Conservation (phyloP, 2,113 vertebrate genomes). For the Polyodon spathula region DNA sequence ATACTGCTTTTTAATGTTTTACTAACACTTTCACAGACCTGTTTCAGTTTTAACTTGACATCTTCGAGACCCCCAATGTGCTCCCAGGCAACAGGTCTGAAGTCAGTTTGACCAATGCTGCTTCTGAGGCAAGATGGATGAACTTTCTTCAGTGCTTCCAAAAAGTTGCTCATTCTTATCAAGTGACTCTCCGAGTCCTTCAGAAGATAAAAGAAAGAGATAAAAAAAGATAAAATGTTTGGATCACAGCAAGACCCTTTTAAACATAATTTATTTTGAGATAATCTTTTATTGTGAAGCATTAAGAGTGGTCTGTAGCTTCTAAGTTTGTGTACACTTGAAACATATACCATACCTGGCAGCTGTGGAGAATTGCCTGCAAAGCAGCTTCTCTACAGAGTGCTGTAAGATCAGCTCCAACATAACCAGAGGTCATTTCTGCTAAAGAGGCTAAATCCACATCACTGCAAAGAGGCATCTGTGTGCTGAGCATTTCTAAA, state of each 20-base stretch:
- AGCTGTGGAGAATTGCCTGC: slow-evolving; percentile 56
- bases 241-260: too few relatives aligned
- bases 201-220: slow-evolving; percentile 3
- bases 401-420: slow-evolving; percentile 84
- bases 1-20: too few relatives aligned
- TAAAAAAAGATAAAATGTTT: not conserved
- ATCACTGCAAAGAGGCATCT: slow-evolving; percentile 58
- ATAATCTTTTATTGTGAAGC: too few relatives aligned
- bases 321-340: too few relatives aligned
- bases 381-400: slow-evolving; percentile 86
- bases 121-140: slow-evolving; percentile 74
- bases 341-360: slow-evolving; percentile 62
- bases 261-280: too few relatives aligned
- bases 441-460: slow-evolving; percentile 65
- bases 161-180: slow-evolving; percentile 64
- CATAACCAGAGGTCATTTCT: slow-evolving; percentile 76
- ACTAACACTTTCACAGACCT: slow-evolving; percentile 49
- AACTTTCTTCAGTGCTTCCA: slow-evolving; percentile 70
- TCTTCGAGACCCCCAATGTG: slow-evolving; percentile 88
- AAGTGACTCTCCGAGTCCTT: slow-evolving; percentile 48
- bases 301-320: not conserved
- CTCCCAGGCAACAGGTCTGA: slow-evolving; percentile 72
- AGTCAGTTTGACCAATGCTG: slow-evolving; percentile 67
- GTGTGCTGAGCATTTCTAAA: slow-evolving; percentile 61
- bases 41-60: slow-evolving; percentile 79